Evolutionary conservation across 2,113 vertebrate species (phyloP).

Genomic region (Mesitornis unicolor): DNA sequence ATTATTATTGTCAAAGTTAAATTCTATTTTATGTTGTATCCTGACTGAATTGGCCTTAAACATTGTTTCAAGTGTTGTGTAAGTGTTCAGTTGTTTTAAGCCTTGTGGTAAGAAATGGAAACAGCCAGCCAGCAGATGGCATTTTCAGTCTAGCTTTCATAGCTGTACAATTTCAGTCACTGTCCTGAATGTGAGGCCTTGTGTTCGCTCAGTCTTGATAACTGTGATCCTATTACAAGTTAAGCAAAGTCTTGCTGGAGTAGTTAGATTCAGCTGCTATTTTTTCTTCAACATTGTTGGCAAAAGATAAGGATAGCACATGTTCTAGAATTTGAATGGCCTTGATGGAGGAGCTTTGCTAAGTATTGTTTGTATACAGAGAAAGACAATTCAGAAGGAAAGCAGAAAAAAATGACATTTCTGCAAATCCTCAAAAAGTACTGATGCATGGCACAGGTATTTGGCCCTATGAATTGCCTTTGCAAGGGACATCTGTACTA

Average conservation of each 20-base stretch:
- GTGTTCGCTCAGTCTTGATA: neutral
- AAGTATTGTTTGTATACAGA: neutral
- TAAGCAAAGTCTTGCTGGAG: neutral
- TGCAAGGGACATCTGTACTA: neutral
- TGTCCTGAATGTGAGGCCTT: neutral
- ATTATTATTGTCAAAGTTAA: neutral
- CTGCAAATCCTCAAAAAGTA: neutral
- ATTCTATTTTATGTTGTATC: neutral
- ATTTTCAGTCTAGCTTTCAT: neutral
- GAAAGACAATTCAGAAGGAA: neutral
- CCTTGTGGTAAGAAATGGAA: neutral
- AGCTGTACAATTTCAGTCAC: rapidly evolving
- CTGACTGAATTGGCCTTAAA: neutral
- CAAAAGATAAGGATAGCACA: neutral
- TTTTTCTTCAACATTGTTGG: neutral
- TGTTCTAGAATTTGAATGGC: neutral
- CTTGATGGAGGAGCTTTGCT: neutral
- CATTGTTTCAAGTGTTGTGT: neutral
- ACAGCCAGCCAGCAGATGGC: constrained; percentile 5
- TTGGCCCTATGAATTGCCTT: neutral
- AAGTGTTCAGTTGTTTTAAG: neutral
- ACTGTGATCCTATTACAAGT: neutral
- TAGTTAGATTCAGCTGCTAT: neutral
- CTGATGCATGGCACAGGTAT: neutral
- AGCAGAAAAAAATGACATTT: neutral